Conservation (phyloP, 1,140 invertebrate genomes). For the Ericerus pela region DNA sequence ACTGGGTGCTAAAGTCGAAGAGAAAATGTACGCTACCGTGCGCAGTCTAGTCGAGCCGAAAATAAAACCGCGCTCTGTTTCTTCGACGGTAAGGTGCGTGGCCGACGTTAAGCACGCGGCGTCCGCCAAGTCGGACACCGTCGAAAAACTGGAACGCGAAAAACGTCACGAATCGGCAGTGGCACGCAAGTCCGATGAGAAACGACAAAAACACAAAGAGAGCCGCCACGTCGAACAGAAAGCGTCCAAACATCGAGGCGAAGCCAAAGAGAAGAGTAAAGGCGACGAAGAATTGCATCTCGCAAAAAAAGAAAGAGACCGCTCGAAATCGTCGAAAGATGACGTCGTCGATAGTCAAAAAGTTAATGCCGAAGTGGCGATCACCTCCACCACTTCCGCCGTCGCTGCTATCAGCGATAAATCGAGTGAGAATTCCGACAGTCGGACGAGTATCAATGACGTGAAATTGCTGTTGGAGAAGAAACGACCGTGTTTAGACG, state of each 20-base stretch:
- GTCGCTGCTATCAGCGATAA: background rate
- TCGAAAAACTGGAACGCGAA: conserved; percentile 1
- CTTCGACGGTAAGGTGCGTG: background rate
- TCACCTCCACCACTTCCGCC: conserved; percentile 1
- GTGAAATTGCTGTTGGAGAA: conserved; percentile 20
- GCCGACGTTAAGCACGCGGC: background rate
- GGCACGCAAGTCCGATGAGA: conserved; percentile 16
- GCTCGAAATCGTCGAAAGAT: conserved; percentile 11
- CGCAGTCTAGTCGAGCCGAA: conserved; percentile 12
- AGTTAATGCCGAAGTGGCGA: conserved; percentile 8
- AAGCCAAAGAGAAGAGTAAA: conserved; percentile 14
- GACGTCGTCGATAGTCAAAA: background rate
- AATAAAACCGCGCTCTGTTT: conserved; percentile 3
- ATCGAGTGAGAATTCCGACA: background rate
- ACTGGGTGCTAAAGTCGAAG: conserved; percentile 25
- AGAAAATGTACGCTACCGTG: conserved; percentile 15
- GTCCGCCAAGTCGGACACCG: background rate
- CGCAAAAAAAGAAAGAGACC: background rate
- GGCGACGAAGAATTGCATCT: conserved; percentile 2
- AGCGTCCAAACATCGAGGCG: conserved; percentile 13
- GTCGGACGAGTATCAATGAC: conserved; percentile 20
- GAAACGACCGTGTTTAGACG: conserved; percentile 19
- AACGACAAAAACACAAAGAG: conserved; percentile 9
- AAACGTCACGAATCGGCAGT: conserved; percentile 8
- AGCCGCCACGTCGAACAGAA: conserved; percentile 14